These are phyloP conservation scores for Mayetiola destructor DNA, from an alignment of 2,888 invertebrate genomes.

Conservation along the genomic window DNA sequence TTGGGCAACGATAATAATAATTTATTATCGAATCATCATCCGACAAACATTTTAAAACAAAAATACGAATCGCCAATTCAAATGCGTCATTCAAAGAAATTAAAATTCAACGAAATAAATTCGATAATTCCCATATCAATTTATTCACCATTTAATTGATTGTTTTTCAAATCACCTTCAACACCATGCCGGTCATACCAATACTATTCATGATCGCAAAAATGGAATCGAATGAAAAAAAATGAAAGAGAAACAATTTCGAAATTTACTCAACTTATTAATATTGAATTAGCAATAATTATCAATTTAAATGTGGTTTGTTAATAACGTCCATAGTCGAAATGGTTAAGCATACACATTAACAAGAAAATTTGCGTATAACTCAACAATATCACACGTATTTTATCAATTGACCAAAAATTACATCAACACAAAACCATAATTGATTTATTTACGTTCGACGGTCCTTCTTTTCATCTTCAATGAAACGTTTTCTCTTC, in stretches of 20 bases:
- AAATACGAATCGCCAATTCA: too few relatives aligned
- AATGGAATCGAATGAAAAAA: background rate
- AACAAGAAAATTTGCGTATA: background rate
- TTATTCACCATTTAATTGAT: background rate
- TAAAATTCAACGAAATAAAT: background rate
- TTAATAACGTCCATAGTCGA: too few relatives aligned
- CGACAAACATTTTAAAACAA: background rate
- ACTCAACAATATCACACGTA: too few relatives aligned
- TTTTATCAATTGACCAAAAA: too few relatives aligned
- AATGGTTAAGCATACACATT: background rate
- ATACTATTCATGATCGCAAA: background rate
- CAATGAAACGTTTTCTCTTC: too few relatives aligned
- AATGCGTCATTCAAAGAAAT: too few relatives aligned
- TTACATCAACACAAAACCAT: too few relatives aligned
- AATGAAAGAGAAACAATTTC: background rate
- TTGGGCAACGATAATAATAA: too few relatives aligned
- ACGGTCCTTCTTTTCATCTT: too few relatives aligned
- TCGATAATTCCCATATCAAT: background rate
- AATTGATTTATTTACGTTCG: too few relatives aligned
- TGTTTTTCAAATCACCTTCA: too few relatives aligned
- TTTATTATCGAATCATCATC: too few relatives aligned
- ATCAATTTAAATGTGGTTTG: constrained; percentile 6
- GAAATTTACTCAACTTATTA: constrained; percentile 3
- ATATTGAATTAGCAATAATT: constrained; percentile 8
- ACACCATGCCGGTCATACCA: background rate